Base-by-base conservation (phyloP, 2,113 vertebrate species). In the Tachysurus fulvidraco region DNA sequence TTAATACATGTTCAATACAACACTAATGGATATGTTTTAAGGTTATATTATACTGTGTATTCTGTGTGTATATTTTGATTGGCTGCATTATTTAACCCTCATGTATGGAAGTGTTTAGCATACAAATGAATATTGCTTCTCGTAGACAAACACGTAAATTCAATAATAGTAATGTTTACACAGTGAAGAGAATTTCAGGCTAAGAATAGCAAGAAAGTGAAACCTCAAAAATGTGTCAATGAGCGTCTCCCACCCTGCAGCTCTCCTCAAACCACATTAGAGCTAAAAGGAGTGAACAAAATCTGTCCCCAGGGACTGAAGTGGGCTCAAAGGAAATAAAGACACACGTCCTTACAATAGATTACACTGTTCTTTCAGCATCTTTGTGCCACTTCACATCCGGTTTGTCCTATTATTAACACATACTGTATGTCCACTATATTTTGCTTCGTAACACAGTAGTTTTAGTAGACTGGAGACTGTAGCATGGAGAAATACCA, bases 201-300 rank as follows among this genome's bases (percentile, higher is more conserved):
- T 2, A 64, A 28, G 59, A 14, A 57, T 14, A 21, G n/a, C 30
- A 79, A 55, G 17, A 23, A 64, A 54, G 80, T n/a, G 21, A 50
- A 83, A 50, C 36, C 25, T 67, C 9, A 21, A 69, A 52, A 83
- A 67, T 67, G 25, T 67, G 46, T 28, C 64, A 30, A 46, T 55
- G 46, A 69, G 46, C 13, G 30, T n/a, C 64, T 69, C n/a, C 64
- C 50, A 23, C 28, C n/a, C 46, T 50, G 23, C 82, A 41, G 78
- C 78, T 59, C 19, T 59, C 76, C 50, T 52, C 81, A 65, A 52
- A 65, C 44, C 60, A 69, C 64, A 71, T 83, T 83, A 83, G 30
- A 59, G 78, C 28, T 80, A 55, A 83, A 71, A 83, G 46, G 46
- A 83, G 50, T 30, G 81, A 83, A 55, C 46, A 83, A n/a, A 54